Evolutionary conservation across 2,113 vertebrate species (phyloP).

Genomic region (Gallinago undulata): DNA sequence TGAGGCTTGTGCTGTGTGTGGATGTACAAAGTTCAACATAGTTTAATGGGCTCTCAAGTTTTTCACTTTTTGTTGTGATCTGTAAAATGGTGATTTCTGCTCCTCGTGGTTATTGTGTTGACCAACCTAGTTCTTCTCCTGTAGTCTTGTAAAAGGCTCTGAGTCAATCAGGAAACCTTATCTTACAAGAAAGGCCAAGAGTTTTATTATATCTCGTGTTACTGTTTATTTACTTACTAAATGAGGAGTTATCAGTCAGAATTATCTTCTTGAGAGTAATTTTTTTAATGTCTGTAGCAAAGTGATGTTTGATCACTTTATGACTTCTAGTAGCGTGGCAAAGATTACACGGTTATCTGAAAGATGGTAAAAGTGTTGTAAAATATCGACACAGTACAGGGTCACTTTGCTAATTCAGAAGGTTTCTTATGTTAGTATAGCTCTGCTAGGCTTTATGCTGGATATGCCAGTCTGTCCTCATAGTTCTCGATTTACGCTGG

Average conservation of each 20-base stretch:
- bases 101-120: neutral
- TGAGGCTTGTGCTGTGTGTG: neutral
- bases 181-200: neutral
- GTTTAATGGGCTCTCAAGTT: neutral
- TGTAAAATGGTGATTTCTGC: neutral
- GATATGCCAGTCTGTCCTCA: neutral
- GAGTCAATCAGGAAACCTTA: neutral
- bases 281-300: neutral
- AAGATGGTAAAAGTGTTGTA: neutral
- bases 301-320: neutral
- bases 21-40: fast-evolving
- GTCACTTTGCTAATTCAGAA: neutral
- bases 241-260: neutral
- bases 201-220: neutral
- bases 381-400: neutral
- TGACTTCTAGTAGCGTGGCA: neutral
- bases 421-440: neutral
- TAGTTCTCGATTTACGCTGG: neutral
- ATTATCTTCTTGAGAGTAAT: neutral
- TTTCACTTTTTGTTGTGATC: neutral
- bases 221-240: neutral
- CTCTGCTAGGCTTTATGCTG: neutral
- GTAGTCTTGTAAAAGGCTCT: neutral
- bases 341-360: neutral
- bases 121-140: neutral